Evolutionary conservation across 2,113 vertebrate species (phyloP), one percentile per base, ranked within the genome.

Genomic region (Heterotis niloticus): DNA sequence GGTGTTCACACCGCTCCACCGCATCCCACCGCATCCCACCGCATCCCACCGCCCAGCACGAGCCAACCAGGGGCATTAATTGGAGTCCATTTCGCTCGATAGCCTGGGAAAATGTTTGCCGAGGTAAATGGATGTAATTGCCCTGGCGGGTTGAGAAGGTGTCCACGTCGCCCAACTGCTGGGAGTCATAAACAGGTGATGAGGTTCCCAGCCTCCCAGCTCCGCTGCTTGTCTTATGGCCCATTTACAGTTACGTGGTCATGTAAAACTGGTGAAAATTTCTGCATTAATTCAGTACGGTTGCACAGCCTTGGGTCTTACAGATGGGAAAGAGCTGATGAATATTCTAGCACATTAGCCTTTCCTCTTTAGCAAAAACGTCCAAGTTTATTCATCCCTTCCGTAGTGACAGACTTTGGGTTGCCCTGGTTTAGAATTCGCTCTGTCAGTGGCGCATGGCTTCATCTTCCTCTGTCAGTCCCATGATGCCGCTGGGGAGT

Each of bases 341-440:
- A 82, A 75, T 86, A 79, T 83, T 83, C 78, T 64, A 69, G n/a
- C 56, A 74, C 59, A 56, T 78, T 71, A 23, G 18, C 20, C 24
- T 78, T 66, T 66, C 72, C 66, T 78, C 70, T 64, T 75, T 81
- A 72, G 64, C 29, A 81, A 81, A 79, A 34, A 12, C 18, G 54
- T 54, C n/a, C 23, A 23, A n/a, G 10, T 57, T 59, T 70, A 73
- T 81, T 80, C 75, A 73, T 69, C 24, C 60, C 28, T 10, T 64
- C 51, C 71, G 23, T 1, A 0, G 17, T 74, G 51, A 74, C 54
- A 26, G 24, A 56, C 23, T 23, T 54, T 29, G 1, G 1, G 23
- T 44, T 26, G n/a, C 71, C 18, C 9, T 24, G 17, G 20, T 51
- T 52, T 5, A 34, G n/a, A 26, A 51, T n/a, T n/a, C 70, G 20